Base-by-base conservation (phyloP, 2,888 invertebrate genomes). In the Oscheius sp. region DNA sequence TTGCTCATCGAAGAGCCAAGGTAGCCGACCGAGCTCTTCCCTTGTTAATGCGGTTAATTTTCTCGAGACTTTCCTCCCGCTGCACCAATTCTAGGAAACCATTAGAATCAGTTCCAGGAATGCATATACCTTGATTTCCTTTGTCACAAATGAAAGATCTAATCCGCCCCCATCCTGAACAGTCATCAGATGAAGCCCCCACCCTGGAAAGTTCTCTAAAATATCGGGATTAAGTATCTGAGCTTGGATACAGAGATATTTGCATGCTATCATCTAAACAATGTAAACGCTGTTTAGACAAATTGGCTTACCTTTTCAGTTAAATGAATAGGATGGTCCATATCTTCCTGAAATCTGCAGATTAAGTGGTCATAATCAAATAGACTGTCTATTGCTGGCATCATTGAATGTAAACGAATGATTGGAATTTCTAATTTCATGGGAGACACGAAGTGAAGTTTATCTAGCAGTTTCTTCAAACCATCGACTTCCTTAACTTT, bases 111-210 rank as follows among this genome's bases (percentile, higher is more conserved):
- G 9, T 25, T 58, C 29, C 7, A 13, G 29, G 49, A 18, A 49
- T 49, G 35, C 35, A 35, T n/a, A n/a, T 45, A 43, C 61, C 45
- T 41, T 18, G 41, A 61, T 61, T 43, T 61, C 61, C 21, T 61
- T 43, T 23, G 43, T 61, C 13, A 61, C 45, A 45, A 61, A 43
- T 12, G 61, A 43, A 61, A 61, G 41, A 23, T 61, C 61, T 12
- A 61, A 23, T 21, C 43, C 43, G 25, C 35, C 35, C 35, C n/a
- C n/a, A n/a, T 41, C 61, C 21, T 41, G 35, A 6, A 43, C 43
- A n/a, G 61, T 43, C 41, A 43, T 61, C 13, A 61, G 16, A 21
- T 61, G 43, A 45, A 61, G 41, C 12, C 61, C 61, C 61, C 61
- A 61, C n/a, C 61, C 61, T 61, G 41, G 35, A 43, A 61, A 61